Conservation (phyloP, 1,140 invertebrate genomes). For the Magallana gigas region DNA sequence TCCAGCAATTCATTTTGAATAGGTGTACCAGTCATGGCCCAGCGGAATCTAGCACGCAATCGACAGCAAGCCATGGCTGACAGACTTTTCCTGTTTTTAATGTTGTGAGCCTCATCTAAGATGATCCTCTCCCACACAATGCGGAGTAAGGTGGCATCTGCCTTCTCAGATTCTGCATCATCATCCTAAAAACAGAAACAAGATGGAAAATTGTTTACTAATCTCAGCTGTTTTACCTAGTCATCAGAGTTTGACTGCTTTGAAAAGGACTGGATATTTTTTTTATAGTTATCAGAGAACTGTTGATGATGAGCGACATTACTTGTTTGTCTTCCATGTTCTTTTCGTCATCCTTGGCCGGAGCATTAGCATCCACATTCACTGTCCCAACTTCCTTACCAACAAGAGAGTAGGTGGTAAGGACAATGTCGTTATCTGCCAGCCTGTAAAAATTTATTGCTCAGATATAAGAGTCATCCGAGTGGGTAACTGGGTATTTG, state of each 20-base stretch:
- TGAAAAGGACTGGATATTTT: too few relatives aligned
- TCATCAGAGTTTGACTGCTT: too few relatives aligned
- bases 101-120: constrained; percentile 94
- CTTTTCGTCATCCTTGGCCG: constrained; percentile 64
- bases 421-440: constrained; percentile 80
- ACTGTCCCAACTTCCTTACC: constrained; percentile 78
- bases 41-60: constrained; percentile 82
- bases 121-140: constrained; percentile 92
- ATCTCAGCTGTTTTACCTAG: too few relatives aligned
- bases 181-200: too few relatives aligned
- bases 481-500: too few relatives aligned
- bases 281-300: too few relatives aligned
- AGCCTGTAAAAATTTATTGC: constrained; percentile 70
- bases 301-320: background rate
- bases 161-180: background rate
- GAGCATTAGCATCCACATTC: constrained; percentile 66
- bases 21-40: constrained; percentile 96
- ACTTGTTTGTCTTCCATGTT: constrained; percentile 53
- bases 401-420: constrained; percentile 82
- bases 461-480: too few relatives aligned
- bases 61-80: constrained; percentile 86
- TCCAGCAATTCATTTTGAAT: constrained; percentile 96
- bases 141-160: constrained; percentile 79
- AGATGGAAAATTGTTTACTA: too few relatives aligned
- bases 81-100: constrained; percentile 91